Percentiles rank a stretch among this genome's conserved stretches.
These are phyloP conservation scores for Molorchus minor DNA, from an alignment of 2,888 invertebrate species.

Conservation along the genomic window DNA sequence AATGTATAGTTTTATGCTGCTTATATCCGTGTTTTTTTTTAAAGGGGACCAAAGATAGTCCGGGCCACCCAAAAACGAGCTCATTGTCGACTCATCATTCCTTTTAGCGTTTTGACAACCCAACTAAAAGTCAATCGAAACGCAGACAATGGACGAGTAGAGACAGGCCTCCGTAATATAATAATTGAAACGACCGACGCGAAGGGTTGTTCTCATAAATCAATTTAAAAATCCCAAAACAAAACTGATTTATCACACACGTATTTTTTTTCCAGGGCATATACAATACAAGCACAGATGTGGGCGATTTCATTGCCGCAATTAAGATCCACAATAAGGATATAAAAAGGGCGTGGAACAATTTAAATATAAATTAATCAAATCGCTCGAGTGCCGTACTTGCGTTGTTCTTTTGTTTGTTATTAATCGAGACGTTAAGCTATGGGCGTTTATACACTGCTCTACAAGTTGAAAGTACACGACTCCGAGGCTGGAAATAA, in stretches of 20 bases:
- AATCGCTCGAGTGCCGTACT: constrained; percentile 19
- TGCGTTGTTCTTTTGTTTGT: constrained; percentile 26
- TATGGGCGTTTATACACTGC: too few relatives aligned
- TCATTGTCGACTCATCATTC: too few relatives aligned
- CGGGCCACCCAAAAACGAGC: too few relatives aligned
- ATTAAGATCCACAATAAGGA: constrained; percentile 30
- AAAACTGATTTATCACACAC: constrained; percentile 15
- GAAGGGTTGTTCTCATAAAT: constrained; percentile 28
- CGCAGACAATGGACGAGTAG: background rate
- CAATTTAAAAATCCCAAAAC: constrained; percentile 31
- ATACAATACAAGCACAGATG: constrained; percentile 25
- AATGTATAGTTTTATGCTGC: too few relatives aligned
- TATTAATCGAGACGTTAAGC: too few relatives aligned
- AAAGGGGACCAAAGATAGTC: too few relatives aligned
- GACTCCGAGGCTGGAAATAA: too few relatives aligned
- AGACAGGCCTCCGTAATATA: constrained; percentile 25
- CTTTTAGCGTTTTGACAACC: too few relatives aligned
- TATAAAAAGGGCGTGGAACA: constrained; percentile 26
- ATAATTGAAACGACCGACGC: constrained; percentile 26
- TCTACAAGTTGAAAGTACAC: too few relatives aligned
- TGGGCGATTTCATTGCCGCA: constrained; percentile 28
- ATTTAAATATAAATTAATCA: constrained; percentile 34
- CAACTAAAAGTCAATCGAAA: background rate
- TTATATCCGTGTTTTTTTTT: too few relatives aligned
- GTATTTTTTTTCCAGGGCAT: background rate